These are phyloP conservation scores for Patella caerulea DNA, from an alignment of 2,888 invertebrate species.

Conservation along the genomic window DNA sequence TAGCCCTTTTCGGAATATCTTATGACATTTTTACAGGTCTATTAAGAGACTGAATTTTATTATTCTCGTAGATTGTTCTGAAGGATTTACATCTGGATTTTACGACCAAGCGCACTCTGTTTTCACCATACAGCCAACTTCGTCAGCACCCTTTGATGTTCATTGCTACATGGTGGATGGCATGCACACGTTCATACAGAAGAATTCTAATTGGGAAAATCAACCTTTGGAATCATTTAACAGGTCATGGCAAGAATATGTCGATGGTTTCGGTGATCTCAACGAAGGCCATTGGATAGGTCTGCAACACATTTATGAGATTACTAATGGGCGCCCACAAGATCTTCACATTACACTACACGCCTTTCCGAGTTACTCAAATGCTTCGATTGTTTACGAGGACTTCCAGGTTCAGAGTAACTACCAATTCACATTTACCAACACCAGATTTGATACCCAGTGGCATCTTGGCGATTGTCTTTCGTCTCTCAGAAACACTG, in stretches of 20 bases:
- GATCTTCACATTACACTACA: background rate
- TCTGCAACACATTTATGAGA: background rate
- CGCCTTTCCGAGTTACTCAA: background rate
- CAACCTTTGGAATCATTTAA: background rate
- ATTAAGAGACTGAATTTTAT: background rate
- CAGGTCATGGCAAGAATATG: background rate
- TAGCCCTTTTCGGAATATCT: too few species aligned
- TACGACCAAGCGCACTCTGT: background rate
- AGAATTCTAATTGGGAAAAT: background rate
- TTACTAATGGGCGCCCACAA: background rate
- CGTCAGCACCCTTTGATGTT: background rate
- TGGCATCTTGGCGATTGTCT: background rate
- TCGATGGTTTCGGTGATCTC: constrained; percentile 1
- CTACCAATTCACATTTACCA: background rate
- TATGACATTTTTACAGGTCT: too few species aligned
- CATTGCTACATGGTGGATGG: background rate
- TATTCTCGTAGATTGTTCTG: background rate
- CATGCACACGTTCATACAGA: background rate
- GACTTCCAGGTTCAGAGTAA: background rate
- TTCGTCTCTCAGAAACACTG: background rate
- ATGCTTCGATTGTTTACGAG: background rate
- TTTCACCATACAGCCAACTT: background rate
- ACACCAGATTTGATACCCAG: background rate
- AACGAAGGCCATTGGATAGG: background rate
- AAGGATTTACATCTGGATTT: background rate